Percentiles rank a stretch among this genome's conserved stretches.
Conservation (phyloP, 2,888 invertebrate species). For the Troilus luridus region DNA sequence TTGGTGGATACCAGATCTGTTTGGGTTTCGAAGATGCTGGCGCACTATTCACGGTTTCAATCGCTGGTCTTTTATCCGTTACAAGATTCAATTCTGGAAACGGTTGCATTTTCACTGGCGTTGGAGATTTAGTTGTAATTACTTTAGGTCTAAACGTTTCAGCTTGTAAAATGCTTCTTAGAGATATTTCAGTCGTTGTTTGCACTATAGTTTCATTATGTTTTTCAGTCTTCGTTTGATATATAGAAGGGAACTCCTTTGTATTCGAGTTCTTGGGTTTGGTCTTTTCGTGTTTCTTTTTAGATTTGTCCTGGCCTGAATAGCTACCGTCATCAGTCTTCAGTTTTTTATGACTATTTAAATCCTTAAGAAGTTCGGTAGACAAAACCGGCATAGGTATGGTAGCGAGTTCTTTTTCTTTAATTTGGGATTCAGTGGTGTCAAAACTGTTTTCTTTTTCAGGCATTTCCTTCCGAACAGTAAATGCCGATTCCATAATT, state of each 20-base stretch:
- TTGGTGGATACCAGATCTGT: neutral
- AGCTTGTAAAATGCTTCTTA: slow-evolving; percentile 17
- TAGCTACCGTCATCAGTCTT: slow-evolving; percentile 28
- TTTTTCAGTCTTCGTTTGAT: slow-evolving; percentile 22
- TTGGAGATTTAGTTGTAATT: neutral
- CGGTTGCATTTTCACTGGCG: neutral
- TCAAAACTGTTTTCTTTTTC: neutral
- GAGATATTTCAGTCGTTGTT: slow-evolving; percentile 20
- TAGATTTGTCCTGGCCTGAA: slow-evolving; percentile 22
- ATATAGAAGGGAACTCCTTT: slow-evolving; percentile 4
- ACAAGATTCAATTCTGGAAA: neutral
- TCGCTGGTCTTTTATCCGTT: neutral
- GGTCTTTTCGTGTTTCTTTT: slow-evolving; percentile 52
- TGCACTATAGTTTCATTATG: neutral
- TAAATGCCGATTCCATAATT: neutral
- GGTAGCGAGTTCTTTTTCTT: neutral
- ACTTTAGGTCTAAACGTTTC: neutral
- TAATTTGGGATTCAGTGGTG: neutral
- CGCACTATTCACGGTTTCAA: neutral
- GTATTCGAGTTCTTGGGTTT: slow-evolving; percentile 22
- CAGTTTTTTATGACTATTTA: neutral
- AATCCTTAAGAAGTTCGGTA: neutral
- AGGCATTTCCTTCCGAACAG: neutral
- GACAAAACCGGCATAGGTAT: neutral
- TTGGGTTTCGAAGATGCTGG: neutral